Base-by-base conservation (phyloP, 2,888 invertebrate genomes). In the Leptinotarsa haldemani region DNA sequence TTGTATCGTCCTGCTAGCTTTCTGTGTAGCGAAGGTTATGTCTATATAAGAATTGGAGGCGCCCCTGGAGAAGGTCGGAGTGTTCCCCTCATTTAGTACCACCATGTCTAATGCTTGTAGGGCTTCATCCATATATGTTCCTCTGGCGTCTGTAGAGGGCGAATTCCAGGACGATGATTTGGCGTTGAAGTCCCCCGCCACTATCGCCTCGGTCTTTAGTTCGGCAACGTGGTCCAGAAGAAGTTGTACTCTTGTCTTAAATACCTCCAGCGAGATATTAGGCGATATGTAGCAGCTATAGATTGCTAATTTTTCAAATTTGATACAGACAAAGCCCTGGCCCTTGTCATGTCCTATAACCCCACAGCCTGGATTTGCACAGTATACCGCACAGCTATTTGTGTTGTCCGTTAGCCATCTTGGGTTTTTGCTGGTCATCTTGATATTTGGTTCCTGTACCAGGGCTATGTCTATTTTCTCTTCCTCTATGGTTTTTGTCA, bases 31-130 rank as follows among this genome's bases (percentile, higher is more conserved):
- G 18, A 72, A 25, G n/a, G 72, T 66, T 4, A 72, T 47, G 18
- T 68, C 68, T 4, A 70, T 65, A 13, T 20, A n/a, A 4, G 65
- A 70, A 5, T 48, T 52, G 7, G 65, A 65, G 3, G 12, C 64
- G n/a, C 65, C 56, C 20, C 71, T 71, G 1, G 25, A 22, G 40
- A 71, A 71, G 3, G 70, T 70, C 15, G 70, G 70, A 16, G 47
- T 70, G 2, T 12, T 46, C 4, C 65, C 65, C 13, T 5, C 12
- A 13, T 70, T 70, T 7, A 40, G 20, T n/a, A 64, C 30, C 30
- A 65, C 65, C 18, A 70, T 3, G 7, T 65, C 18, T 9, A 53
- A 13, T 0, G 20, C 13, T 20, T 53, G 53, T 4, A 53, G 18
- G 18, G 18, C 9, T 53, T 53, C 53, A 18, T 53, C 53, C 20